Evolutionary conservation across 2,888 invertebrate genomes (phyloP), one percentile per base, ranked within the genome.

Genomic region (Heliconius erato): DNA sequence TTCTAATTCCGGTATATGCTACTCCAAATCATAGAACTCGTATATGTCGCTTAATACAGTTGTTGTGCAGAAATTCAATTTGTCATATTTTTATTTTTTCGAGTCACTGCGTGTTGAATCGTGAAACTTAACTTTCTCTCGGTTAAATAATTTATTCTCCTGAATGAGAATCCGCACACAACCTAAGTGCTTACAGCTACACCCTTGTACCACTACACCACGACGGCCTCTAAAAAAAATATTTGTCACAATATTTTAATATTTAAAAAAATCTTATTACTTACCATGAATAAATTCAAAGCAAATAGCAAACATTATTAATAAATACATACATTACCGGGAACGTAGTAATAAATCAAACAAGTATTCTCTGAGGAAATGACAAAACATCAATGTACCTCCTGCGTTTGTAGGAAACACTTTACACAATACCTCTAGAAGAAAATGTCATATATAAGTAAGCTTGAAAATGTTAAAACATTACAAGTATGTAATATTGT

Each of bases 331-430:
- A 77, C 59, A 81, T 77, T 71, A 71, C 44, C n/a, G 7, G 0
- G 28, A 71, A 44, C n/a, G 59, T 19, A 81, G 63, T 65, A 83
- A 79, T 83, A 81, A 83, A 83, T 83, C 81, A 83, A 79, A 81
- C 69, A 40, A 71, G 49, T 76, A 65, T 63, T 76, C 79, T 74
- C 78, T 78, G 19, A 82, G 84, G 84, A 84, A 84, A 83, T 83
- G 82, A 80, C 84, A 84, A 82, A 84, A 83, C 84, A 84, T 84
- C 84, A 80, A 84, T 83, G 82, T 71, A 32, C 68, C 32, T 83
- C 69, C 77, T 78, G 69, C 81, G 77, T 63, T 32, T n/a, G 14
- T 35, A 32, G 54, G 49, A 81, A 81, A 44, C 67, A 28, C 28
- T 44, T n/a, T n/a, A 44, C 26, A 63, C 19, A 74, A 19, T 67